phyloP scores from a whole-genome alignment of 2,888 invertebrate genomes.

The Conomelus anceps region DNA sequence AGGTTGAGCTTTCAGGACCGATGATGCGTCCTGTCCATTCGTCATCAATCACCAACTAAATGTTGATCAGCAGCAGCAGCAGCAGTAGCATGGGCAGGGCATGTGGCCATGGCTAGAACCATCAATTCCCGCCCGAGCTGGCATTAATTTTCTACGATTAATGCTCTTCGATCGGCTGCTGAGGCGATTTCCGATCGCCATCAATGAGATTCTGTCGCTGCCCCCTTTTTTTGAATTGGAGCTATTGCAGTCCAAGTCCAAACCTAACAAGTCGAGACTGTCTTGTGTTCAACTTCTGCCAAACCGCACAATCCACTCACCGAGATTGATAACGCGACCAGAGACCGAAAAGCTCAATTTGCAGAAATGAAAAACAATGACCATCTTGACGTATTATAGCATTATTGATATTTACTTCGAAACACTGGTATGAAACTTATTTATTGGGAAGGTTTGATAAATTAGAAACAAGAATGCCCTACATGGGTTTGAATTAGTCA shows the following conservation, averaged over 20 bases:
- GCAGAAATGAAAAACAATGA: too few relatives aligned
- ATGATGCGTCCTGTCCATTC: not conserved
- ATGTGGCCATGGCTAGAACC: not conserved
- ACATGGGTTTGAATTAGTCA: too few relatives aligned
- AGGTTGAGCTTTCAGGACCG: not conserved
- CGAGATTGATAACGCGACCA: not conserved
- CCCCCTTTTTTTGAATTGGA: not conserved
- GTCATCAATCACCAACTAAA: not conserved
- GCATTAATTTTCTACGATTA: not conserved
- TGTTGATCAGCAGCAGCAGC: not conserved
- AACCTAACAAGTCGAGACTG: too few relatives aligned
- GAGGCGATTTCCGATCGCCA: not conserved
- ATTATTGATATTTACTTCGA: too few relatives aligned
- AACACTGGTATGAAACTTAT: too few relatives aligned
- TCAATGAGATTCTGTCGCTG: not conserved
- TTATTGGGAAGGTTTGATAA: too few relatives aligned
- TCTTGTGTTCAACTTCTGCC: not conserved
- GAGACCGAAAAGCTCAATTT: too few relatives aligned
- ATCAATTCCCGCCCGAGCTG: not conserved
- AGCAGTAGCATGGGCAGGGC: not conserved
- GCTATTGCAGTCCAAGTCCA: not conserved
- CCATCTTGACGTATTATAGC: too few relatives aligned
- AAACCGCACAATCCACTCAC: not conserved
- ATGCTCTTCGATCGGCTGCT: not conserved
- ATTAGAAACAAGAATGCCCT: too few relatives aligned